These are phyloP conservation scores for Hucho hucho DNA, from an alignment of 2,113 vertebrate species.

Conservation along the genomic window DNA sequence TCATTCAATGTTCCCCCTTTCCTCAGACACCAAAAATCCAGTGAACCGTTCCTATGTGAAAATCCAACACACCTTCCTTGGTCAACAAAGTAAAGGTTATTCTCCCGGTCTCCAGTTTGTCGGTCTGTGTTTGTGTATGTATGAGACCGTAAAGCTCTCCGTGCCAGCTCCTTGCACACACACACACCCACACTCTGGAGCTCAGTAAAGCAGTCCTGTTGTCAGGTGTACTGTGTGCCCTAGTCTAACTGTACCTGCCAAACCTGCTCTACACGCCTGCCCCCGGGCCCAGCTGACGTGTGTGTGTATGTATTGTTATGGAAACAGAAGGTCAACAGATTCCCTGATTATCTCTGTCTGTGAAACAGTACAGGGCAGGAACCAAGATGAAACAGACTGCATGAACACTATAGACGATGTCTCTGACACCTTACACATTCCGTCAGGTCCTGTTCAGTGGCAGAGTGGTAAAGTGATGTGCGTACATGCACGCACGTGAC, in stretches of 20 bases:
- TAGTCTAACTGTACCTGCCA: conserved; percentile 55
- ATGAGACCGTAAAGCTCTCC: conserved; percentile 23
- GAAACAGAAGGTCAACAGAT: background rate
- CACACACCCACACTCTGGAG: conserved; percentile 38
- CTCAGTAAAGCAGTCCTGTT: conserved; percentile 19
- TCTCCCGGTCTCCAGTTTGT: conserved; percentile 25
- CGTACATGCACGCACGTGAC: background rate
- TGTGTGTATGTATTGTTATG: background rate
- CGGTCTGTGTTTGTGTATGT: background rate
- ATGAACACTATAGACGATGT: too few relatives aligned
- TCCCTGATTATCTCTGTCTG: too few relatives aligned
- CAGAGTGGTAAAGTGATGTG: too few relatives aligned
- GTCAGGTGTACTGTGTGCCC: conserved; percentile 56
- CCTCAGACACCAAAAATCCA: conserved; percentile 53
- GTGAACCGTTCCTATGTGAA: conserved; percentile 30
- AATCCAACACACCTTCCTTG: conserved; percentile 25
- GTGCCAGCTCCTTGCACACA: conserved; percentile 23
- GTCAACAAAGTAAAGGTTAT: conserved; percentile 40
- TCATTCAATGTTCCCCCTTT: conserved; percentile 23
- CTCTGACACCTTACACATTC: too few relatives aligned
- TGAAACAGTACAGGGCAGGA: too few relatives aligned
- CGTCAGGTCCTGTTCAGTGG: too few relatives aligned
- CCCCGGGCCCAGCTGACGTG: conserved; percentile 5
- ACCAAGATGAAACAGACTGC: too few relatives aligned
- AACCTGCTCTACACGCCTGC: conserved; percentile 67